phyloP scores from a whole-genome alignment of 2,113 vertebrate genomes.

The Nothocercus julius region DNA sequence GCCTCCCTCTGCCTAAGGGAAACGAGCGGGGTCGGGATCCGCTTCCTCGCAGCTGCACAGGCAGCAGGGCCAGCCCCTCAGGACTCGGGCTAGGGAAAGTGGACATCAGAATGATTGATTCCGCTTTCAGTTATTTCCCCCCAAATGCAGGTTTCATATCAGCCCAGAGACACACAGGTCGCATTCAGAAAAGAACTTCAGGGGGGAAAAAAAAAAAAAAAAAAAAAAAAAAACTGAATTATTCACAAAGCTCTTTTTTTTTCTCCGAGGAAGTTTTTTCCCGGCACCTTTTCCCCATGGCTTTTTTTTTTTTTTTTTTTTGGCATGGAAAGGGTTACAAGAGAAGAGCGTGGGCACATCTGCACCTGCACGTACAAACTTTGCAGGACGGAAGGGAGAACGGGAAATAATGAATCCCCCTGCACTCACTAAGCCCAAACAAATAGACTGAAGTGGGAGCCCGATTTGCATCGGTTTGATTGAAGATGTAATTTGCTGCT shows the following conservation, averaged over 20 bases:
- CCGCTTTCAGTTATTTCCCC: neutral
- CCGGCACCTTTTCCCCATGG: neutral
- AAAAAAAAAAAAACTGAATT: neutral
- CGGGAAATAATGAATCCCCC: constrained; percentile 31
- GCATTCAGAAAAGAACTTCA: neutral
- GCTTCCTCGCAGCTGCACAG: rapidly evolving
- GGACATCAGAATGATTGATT: neutral
- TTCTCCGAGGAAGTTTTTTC: neutral
- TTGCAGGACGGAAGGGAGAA: neutral
- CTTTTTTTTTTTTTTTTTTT: neutral
- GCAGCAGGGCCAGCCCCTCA: neutral
- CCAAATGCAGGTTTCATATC: neutral
- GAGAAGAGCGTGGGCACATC: rapidly evolving
- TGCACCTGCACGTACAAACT: rapidly evolving
- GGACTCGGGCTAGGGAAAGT: neutral
- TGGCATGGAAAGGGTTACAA: neutral
- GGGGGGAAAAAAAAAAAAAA: neutral
- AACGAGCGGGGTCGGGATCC: neutral
- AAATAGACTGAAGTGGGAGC: constrained; percentile 50
- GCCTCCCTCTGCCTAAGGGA: neutral
- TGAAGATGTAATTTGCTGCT: constrained; percentile 63
- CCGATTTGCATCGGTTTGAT: constrained; percentile 56
- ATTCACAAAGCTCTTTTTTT: neutral
- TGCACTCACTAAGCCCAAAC: constrained; percentile 49
- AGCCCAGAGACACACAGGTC: neutral